Percentiles rank a stretch among this genome's conserved stretches.
These are phyloP conservation scores for Probosciger aterrimus DNA, from an alignment of 2,113 vertebrate species.

Conservation along the genomic window DNA sequence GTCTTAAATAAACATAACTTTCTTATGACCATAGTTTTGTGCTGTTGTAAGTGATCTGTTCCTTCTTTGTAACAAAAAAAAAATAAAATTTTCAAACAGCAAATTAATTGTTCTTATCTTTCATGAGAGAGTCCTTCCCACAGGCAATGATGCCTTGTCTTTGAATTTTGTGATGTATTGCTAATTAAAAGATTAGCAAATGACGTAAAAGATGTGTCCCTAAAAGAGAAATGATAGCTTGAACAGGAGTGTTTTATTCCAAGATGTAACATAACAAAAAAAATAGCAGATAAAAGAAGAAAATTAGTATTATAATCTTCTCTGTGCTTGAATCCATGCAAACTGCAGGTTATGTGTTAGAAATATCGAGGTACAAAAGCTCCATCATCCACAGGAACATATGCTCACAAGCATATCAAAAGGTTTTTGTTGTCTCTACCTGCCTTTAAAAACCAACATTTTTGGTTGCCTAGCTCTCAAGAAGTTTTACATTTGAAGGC, in stretches of 20 bases:
- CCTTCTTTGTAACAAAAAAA: neutral
- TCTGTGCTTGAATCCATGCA: neutral
- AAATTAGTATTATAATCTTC: neutral
- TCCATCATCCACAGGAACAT: fast-evolving
- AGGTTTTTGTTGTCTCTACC: neutral
- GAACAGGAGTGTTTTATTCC: neutral
- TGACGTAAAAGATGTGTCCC: neutral
- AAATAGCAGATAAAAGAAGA: neutral
- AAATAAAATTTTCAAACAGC: neutral
- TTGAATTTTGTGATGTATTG: neutral
- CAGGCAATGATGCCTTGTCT: neutral
- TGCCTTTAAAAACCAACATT: neutral
- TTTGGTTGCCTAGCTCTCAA: neutral
- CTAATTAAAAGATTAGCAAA: neutral
- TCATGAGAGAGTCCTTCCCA: neutral
- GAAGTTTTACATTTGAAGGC: neutral
- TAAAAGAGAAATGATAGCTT: neutral
- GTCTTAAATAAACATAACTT: neutral
- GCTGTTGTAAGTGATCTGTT: neutral
- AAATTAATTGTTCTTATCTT: neutral
- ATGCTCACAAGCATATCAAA: neutral
- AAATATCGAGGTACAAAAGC: neutral
- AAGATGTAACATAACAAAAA: neutral
- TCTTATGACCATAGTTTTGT: neutral
- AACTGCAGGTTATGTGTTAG: neutral